Evolutionary conservation across 1,140 invertebrate species (phyloP).

Genomic region (Euura saliciscinereae): DNA sequence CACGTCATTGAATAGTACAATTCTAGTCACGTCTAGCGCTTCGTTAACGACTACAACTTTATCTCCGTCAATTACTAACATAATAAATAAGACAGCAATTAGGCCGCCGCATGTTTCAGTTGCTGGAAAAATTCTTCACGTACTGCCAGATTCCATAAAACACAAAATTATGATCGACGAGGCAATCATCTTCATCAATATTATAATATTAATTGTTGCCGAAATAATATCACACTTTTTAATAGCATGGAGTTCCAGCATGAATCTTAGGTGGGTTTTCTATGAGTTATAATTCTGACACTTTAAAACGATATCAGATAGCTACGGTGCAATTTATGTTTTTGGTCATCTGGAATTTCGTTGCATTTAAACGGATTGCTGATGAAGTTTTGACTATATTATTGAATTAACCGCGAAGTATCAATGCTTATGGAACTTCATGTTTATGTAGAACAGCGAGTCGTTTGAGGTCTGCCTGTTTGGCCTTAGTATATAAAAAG

Average conservation of each 20-base stretch:
- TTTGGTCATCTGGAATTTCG: too few relatives aligned
- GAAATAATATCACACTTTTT: constrained; percentile 34
- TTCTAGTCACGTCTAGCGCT: neutral
- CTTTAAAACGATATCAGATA: too few relatives aligned
- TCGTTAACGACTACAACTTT: neutral
- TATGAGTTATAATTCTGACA: neutral
- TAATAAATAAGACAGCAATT: neutral
- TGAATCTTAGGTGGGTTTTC: constrained; percentile 28
- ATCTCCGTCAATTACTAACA: neutral
- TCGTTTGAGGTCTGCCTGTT: constrained; percentile 35
- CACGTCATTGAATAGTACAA: neutral
- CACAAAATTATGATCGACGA: constrained; percentile 28
- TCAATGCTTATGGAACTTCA: constrained; percentile 11
- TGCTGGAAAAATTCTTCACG: neutral
- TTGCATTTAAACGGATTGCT: too few relatives aligned
- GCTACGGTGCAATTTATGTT: too few relatives aligned
- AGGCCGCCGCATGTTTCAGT: neutral
- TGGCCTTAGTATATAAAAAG: constrained; percentile 37
- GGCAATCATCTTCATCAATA: constrained; percentile 29
- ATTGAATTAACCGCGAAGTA: neutral
- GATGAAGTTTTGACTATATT: too few relatives aligned
- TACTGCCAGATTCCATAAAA: constrained; percentile 12
- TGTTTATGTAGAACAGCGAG: constrained; percentile 32
- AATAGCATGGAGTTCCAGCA: constrained; percentile 31
- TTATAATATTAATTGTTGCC: constrained; percentile 24